Evolutionary conservation across 1,140 invertebrate genomes (phyloP).

Genomic region (Lasaia peninsularis): DNA sequence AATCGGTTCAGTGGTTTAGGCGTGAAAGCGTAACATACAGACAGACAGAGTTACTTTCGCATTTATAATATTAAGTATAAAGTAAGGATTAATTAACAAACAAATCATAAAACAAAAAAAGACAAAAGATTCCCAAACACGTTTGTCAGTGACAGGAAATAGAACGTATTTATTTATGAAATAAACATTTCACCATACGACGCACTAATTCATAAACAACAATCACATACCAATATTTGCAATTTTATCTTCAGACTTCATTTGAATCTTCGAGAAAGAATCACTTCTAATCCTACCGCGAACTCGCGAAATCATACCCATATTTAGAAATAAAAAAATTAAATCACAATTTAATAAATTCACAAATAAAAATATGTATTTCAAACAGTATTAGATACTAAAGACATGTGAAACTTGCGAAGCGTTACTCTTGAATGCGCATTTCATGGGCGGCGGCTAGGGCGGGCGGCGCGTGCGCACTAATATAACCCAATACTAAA

Average conservation of each 20-base stretch:
- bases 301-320: constrained; percentile 84
- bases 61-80: no score
- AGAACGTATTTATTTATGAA: no score
- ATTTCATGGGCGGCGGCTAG: constrained; percentile 34
- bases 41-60: no score
- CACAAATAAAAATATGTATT: neutral
- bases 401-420: constrained; percentile 36
- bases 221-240: constrained; percentile 79
- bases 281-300: constrained; percentile 80
- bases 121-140: no score
- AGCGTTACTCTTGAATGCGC: constrained; percentile 55
- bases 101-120: no score
- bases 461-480: constrained; percentile 57
- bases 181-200: neutral
- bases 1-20: no score
- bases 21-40: no score
- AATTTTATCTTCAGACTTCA: constrained; percentile 81
- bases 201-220: neutral
- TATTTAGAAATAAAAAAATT: constrained; percentile 31
- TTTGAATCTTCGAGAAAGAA: constrained; percentile 79
- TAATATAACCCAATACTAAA: constrained; percentile 17
- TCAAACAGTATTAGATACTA: neutral
- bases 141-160: no score
- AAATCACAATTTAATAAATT: neutral
- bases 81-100: no score